Base-by-base conservation (phyloP, 2,113 vertebrate species). In the Grallaria varia region DNA sequence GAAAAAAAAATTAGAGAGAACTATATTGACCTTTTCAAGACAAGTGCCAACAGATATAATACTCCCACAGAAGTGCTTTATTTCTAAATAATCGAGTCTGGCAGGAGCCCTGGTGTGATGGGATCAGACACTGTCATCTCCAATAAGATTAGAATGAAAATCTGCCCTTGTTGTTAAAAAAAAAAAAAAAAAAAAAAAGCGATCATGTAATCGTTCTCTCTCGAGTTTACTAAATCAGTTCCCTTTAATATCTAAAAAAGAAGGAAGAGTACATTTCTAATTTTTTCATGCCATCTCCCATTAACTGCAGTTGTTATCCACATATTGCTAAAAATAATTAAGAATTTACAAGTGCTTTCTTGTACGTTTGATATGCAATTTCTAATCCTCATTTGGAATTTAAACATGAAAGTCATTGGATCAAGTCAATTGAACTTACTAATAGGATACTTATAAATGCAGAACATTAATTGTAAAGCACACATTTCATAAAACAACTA, bases 51-150 rank as follows among this genome's bases (percentile, higher is more conserved):
- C 69, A 84, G 45, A 90, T 72, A 87, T 21, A 93, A 67, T 45
- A 84, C 35, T 96, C 63, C 82, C 63, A 80, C 8, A 85, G 45
- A 96, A 92, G 82, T 86, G 63, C 42, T 92, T 86, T 85, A 90
- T 74, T 96, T 90, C 83, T 92, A 53, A 93, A 95, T 92, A 93
- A 95, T 95, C 72, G 90, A 85, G 55, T 92, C 90, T 93, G 88
- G 85, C 92, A 97, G 86, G 55, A 88, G 79, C 67, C 86, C 83
- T 90, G 75, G 58, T 64, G 83, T 92, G 88, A 94, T 76, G 79
- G 79, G 72, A 95, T 86, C 92, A 91, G 77, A 78, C 76, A 74
- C 62, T 91, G 95, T 66, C 90, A 73, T 56, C 74, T 87, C 66
- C 74, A 91, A 78, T 96, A 95, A 94, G 78, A 91, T 87, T 76